phyloP scores from a whole-genome alignment of 2,797 vertebrate species.

The Pyrocephalus nanus region DNA sequence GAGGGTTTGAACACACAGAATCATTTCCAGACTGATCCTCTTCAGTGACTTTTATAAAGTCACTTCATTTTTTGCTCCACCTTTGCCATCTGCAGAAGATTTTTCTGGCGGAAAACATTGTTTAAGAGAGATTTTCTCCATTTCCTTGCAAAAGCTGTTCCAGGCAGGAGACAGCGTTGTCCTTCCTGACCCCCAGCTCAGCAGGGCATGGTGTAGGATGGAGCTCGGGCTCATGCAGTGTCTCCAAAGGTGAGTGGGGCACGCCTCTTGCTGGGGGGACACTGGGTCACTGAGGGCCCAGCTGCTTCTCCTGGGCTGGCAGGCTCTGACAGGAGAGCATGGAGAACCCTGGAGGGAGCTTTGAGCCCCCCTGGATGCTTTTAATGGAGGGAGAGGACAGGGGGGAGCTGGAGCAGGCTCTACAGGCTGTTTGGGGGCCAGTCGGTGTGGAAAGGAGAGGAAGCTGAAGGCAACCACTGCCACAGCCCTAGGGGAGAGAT shows the following conservation, averaged over 20 bases:
- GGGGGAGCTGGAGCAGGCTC: neutral
- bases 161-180: fast-evolving
- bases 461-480: neutral
- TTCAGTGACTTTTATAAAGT: neutral
- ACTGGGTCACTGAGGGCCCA: fast-evolving
- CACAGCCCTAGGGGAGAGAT: fast-evolving
- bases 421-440: neutral
- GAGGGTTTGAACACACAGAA: neutral
- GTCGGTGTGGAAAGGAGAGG: neutral
- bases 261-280: too few species aligned
- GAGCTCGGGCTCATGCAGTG: neutral
- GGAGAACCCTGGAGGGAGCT: neutral
- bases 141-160: neutral
- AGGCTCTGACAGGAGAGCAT: neutral
- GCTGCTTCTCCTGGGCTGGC: neutral
- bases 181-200: neutral
- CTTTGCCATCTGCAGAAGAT: neutral
- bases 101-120: neutral
- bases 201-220: fast-evolving
- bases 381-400: neutral
- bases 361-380: neutral
- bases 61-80: neutral
- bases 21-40: neutral
- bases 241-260: too few species aligned
- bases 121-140: neutral